Evolutionary conservation across 1,140 invertebrate species (phyloP).

Genomic region (Popillia japonica): DNA sequence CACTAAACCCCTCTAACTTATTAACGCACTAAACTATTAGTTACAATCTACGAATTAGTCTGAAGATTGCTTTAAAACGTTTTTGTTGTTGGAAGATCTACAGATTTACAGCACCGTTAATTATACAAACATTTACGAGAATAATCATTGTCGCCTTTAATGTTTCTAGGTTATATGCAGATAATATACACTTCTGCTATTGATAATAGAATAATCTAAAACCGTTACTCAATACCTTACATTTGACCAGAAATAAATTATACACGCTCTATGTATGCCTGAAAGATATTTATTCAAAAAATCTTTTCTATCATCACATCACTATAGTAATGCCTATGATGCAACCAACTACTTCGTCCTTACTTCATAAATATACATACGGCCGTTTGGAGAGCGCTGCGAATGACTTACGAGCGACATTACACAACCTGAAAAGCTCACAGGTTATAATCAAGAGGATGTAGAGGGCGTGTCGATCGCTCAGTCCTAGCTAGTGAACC

Average conservation of each 20-base stretch:
- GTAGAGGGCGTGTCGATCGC: conserved; percentile 24
- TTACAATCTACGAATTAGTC: too few relatives aligned
- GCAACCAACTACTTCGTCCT: conserved; percentile 4
- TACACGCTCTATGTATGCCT: background rate
- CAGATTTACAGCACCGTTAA: too few relatives aligned
- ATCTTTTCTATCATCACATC: background rate
- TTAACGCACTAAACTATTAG: too few relatives aligned
- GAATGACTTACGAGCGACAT: conserved; percentile 17
- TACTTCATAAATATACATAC: conserved; percentile 27
- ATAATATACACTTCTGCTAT: too few relatives aligned
- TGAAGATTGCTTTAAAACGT: too few relatives aligned
- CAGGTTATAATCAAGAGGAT: conserved; percentile 27
- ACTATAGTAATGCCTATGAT: background rate
- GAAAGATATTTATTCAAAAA: background rate
- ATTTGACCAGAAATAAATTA: background rate
- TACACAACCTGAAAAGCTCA: conserved; percentile 24
- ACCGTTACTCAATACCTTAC: background rate
- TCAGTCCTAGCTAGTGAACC: background rate
- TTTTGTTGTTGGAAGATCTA: too few relatives aligned
- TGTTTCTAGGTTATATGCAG: too few relatives aligned
- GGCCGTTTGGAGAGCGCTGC: conserved; percentile 17
- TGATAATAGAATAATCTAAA: too few relatives aligned
- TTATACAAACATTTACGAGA: too few relatives aligned
- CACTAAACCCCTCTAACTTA: too few relatives aligned
- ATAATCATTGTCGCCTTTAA: too few relatives aligned